phyloP scores from a whole-genome alignment of 2,888 invertebrate genomes.

The Laothoe populi region DNA sequence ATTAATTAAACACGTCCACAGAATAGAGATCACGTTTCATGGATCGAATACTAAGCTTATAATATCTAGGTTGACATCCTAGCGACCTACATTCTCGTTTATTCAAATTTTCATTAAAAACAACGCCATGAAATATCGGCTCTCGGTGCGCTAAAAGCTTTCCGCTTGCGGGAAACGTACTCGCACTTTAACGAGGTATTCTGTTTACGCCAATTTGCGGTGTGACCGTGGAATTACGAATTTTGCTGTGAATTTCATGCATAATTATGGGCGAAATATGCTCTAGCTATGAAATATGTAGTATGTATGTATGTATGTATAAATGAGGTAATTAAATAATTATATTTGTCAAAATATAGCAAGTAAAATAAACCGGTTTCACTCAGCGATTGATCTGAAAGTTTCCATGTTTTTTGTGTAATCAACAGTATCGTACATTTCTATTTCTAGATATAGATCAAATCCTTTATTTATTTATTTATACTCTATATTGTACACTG shows the following conservation, averaged over 20 bases:
- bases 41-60: neutral
- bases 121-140: conserved; percentile 30
- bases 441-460: no score
- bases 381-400: no score
- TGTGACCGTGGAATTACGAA: neutral
- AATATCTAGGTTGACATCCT: conserved; percentile 2
- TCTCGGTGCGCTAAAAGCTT: conserved; percentile 20
- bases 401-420: no score
- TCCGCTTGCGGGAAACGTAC: neutral
- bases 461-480: no score
- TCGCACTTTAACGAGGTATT: conserved; percentile 13
- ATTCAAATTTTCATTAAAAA: conserved; percentile 55
- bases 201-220: conserved; percentile 16
- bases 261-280: neutral
- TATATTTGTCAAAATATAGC: no score
- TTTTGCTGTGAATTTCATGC: neutral
- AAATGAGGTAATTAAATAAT: no score
- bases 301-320: no score
- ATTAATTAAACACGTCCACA: no score
- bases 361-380: no score
- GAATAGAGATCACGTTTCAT: neutral
- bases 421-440: no score
- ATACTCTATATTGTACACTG: no score
- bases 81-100: conserved; percentile 56
- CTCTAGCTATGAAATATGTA: neutral